Evolutionary conservation across 2,113 vertebrate genomes (phyloP), one percentile per base, ranked within the genome.

Genomic region (Heptranchias perlo): DNA sequence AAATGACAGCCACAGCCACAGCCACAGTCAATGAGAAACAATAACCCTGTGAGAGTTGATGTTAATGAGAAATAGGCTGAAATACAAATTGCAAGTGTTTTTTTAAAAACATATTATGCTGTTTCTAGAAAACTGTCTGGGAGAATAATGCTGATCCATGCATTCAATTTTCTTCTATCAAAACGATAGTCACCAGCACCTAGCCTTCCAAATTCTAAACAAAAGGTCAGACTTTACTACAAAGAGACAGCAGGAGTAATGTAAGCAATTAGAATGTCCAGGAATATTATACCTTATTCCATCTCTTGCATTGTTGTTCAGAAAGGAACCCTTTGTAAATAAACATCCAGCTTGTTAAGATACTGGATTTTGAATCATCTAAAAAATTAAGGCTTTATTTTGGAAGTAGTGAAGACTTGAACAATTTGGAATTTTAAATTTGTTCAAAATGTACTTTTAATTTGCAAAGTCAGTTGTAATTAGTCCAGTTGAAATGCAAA

Each of bases 401-500:
- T 93, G 89, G 35, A 61, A 93, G 35, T 39, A 23, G 52, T 62
- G 54, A 93, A 93, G n/a, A 23, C 58, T 93, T 93, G 89, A 92
- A 92, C 58, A 93, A 93, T 93, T n/a, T 93, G 89, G 14, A 93
- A 39, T 39, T 62, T 93, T 93, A 39, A 93, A 93, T 16, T 39
- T 35, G 31, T 61, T 61, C 54, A 91, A 91, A 16, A n/a, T 54
- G 52, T 35, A 58, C 13, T 35, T n/a, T 91, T 61, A 61, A 61
- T 61, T n/a, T n/a, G 35, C 89, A 89, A 89, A 35, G 52, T 89
- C 49, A 89, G 10, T 58, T 89, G 86, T 58, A 89, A 89, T 28
- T 89, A 35, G 31, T 73, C 31, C 31, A 11, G 8, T 73, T 73
- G 69, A 28, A 58, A 58, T 58, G n/a, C n/a, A n/a, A n/a, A n/a